phyloP scores from a whole-genome alignment of 2,113 vertebrate species.

The Hemiprocne comata region DNA sequence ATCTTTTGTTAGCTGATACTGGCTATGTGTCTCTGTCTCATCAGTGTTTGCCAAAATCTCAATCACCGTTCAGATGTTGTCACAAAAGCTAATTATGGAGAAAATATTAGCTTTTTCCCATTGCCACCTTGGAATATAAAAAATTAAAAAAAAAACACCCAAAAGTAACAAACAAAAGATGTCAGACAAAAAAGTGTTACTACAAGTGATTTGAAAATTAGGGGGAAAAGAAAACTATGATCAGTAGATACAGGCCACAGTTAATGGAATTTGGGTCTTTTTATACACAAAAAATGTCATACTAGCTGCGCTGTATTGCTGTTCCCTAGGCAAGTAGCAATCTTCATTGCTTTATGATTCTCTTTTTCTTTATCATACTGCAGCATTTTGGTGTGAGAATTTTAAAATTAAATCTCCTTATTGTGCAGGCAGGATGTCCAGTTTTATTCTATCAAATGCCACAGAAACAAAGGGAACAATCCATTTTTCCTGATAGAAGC shows the following conservation, averaged over 20 bases:
- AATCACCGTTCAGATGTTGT: not conserved
- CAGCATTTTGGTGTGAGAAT: slow-evolving; percentile 74
- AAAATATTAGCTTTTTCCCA: not conserved
- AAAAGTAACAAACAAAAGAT: not conserved
- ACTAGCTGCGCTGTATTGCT: slow-evolving; percentile 24
- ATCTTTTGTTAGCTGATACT: not conserved
- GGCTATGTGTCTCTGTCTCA: not conserved
- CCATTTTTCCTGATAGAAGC: slow-evolving; percentile 90
- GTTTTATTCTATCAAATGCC: slow-evolving; percentile 82
- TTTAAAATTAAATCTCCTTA: slow-evolving; percentile 82
- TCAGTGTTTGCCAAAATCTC: slow-evolving; percentile 10
- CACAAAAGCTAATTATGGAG: slow-evolving; percentile 25
- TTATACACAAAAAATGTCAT: slow-evolving; percentile 42
- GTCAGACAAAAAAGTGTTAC: not conserved
- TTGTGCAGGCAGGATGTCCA: slow-evolving; percentile 80
- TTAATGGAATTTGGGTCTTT: slow-evolving; percentile 61
- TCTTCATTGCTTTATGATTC: slow-evolving; percentile 66
- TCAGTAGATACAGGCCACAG: slow-evolving; percentile 38
- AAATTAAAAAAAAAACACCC: not conserved
- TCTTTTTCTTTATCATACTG: slow-evolving; percentile 68
- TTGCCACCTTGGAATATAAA: not conserved
- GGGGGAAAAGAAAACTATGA: slow-evolving; percentile 15
- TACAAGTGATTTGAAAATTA: slow-evolving; percentile 55
- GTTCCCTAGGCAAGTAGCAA: slow-evolving; percentile 69
- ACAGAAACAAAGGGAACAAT: slow-evolving; percentile 90